Percentiles rank a stretch among this genome's conserved stretches.
Conservation (phyloP, 2,888 invertebrate species). For the Heliconius sara region DNA sequence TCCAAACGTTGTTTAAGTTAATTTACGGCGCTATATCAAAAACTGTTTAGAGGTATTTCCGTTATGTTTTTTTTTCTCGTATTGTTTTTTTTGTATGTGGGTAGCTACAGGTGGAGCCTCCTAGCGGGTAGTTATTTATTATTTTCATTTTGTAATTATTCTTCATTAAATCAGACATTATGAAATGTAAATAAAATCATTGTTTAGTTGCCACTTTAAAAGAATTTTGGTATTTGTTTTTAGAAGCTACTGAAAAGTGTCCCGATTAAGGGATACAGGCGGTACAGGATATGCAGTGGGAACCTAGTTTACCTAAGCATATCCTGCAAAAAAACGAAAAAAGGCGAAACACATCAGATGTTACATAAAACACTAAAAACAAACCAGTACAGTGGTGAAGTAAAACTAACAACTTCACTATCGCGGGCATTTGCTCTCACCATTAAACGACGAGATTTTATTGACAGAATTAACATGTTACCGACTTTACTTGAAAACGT, state of each 20-base stretch:
- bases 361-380: constrained; percentile 27
- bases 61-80: constrained; percentile 33
- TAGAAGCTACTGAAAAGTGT: too few relatives aligned
- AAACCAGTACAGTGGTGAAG: constrained; percentile 23
- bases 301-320: too few relatives aligned
- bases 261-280: too few relatives aligned
- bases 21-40: constrained; percentile 37
- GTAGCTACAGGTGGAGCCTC: not conserved
- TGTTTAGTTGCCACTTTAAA: not conserved
- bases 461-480: constrained; percentile 78
- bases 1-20: constrained; percentile 42
- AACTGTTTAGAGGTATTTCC: constrained; percentile 31
- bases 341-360: not conserved
- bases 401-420: constrained; percentile 40
- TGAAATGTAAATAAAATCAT: not conserved
- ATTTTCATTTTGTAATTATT: not conserved
- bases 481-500: constrained; percentile 63
- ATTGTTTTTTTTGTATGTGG: constrained; percentile 21
- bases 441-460: constrained; percentile 59
- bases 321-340: too few relatives aligned
- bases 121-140: not conserved
- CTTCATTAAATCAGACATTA: not conserved
- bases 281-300: too few relatives aligned
- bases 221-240: too few relatives aligned
- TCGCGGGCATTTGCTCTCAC: constrained; percentile 42